phyloP scores from a whole-genome alignment of 2,797 vertebrate genomes.

The Megaceryle alcyon region DNA sequence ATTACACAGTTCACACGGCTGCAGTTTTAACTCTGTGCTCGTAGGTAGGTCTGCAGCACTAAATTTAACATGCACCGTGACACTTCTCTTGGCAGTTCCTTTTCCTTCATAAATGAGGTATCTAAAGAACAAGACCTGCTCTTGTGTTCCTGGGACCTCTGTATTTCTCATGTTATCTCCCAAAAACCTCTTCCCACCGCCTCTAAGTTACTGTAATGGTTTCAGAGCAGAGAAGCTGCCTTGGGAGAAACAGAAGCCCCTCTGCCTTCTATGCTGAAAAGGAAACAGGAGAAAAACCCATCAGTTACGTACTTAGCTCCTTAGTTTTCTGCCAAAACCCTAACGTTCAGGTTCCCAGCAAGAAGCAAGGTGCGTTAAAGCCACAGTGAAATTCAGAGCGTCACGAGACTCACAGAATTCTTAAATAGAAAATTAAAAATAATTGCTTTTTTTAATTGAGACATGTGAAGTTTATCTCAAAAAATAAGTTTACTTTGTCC shows the following conservation, averaged over 20 bases:
- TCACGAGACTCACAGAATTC: not conserved
- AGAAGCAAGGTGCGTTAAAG: not conserved
- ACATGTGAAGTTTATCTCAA: not conserved
- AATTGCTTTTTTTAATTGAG: not conserved
- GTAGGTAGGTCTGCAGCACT: not conserved
- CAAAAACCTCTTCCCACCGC: not conserved
- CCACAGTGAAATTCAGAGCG: not conserved
- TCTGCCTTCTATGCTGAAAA: not conserved
- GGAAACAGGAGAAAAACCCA: not conserved
- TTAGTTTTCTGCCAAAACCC: not conserved
- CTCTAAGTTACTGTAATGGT: rapidly evolving
- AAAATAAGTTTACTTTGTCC: not conserved
- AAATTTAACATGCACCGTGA: not conserved
- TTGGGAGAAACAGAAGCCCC: not conserved
- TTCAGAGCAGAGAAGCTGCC: not conserved
- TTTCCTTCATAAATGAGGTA: not conserved
- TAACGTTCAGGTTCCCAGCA: not conserved
- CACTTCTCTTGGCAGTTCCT: not conserved
- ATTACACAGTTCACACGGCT: not conserved
- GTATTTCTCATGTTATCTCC: not conserved
- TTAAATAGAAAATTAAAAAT: not conserved
- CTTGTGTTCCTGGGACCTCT: not conserved
- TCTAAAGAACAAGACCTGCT: not conserved
- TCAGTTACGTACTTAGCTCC: not conserved
- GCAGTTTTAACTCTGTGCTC: not conserved